phyloP scores from a whole-genome alignment of 2,888 invertebrate genomes.

The Morpho helenor region DNA sequence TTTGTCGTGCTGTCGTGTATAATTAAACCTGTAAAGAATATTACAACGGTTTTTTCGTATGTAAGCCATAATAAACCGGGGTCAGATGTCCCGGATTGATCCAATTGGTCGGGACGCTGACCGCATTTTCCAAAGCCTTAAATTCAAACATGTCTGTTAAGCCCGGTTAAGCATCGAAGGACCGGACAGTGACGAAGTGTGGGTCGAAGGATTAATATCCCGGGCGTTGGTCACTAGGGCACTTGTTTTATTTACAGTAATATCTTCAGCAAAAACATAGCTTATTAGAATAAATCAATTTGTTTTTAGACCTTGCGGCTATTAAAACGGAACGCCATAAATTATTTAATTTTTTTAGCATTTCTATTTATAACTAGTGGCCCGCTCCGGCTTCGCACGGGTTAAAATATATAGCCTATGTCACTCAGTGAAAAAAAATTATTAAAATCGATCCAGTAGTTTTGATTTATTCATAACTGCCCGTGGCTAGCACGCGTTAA shows the following conservation, averaged over 20 bases:
- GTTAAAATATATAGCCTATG: too few species aligned
- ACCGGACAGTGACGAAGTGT: slow-evolving; percentile 59
- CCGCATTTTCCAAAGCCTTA: slow-evolving; percentile 32
- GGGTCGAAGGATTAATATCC: slow-evolving; percentile 33
- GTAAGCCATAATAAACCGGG: slow-evolving; percentile 10
- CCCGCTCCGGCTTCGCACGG: too few species aligned
- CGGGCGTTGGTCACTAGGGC: slow-evolving; percentile 29
- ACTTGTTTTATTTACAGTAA: slow-evolving; percentile 26
- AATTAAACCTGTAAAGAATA: slow-evolving; percentile 3
- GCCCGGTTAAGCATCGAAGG: slow-evolving; percentile 55
- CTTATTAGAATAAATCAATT: background rate
- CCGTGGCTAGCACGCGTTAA: too few species aligned
- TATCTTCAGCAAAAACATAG: slow-evolving; percentile 7
- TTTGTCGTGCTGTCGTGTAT: background rate
- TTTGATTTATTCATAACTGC: too few species aligned
- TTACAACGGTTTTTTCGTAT: background rate
- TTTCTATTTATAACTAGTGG: too few species aligned
- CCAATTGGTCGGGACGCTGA: slow-evolving; percentile 19
- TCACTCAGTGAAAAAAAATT: too few species aligned
- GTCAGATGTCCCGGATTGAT: slow-evolving; percentile 16
- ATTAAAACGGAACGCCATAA: too few species aligned
- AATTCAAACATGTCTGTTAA: slow-evolving; percentile 70
- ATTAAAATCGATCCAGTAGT: too few species aligned
- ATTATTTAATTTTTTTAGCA: too few species aligned
- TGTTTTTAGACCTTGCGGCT: too few species aligned